Evolutionary conservation across 2,888 invertebrate species (phyloP), one percentile per base, ranked within the genome.

Genomic region (Therioaphis trifolii): DNA sequence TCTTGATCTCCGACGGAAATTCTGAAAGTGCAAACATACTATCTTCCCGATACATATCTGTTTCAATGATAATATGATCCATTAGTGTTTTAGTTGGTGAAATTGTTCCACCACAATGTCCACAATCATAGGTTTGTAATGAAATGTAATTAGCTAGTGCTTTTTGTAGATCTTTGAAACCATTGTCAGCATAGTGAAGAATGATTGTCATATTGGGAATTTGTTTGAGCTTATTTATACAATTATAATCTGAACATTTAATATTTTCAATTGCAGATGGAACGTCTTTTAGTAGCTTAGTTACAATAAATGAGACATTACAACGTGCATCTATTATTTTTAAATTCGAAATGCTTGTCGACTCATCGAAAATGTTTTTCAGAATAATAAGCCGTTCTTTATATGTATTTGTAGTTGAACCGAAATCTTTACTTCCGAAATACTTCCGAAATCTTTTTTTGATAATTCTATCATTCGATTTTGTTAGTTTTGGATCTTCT

Each of bases 1-100:
- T 61, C 61, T 27, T 61, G 11, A 61, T 61, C 12, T 61, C 24
- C 5, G 27, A 27, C 5, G 61, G 61, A 61, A 61, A 61, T 15
- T 61, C 61, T 27, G 61, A 61, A 61, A 61, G 24, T 24, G 11
- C 4, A 61, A 61, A n/a, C n/a, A n/a, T n/a, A n/a, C n/a, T n/a
- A n/a, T n/a, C n/a, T n/a, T n/a, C n/a, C n/a, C n/a, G n/a, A 61
- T 61, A 27, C 61, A 24, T 27, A 61, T 61, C 61, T 61, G 61
- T 61, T 61, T 61, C 61, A 4, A 61, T 61, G 14, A 61, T 24
- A 15, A 61, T 61, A 24, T 61, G 27, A 27, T 61, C 24, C 61
- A 61, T 61, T 27, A 61, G 61, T 61, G 14, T 61, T 61, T 61
- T 61, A 61, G 27, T 61, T 4, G 61, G 14, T 61, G 61, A 27